Evolutionary conservation across 2,113 vertebrate genomes (phyloP).

Genomic region (Felis catus): F.catus_Fca126_mat1.0 CM031413.1:132066501-132067000

Average conservation of each 20-base stretch:
- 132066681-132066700: background rate
- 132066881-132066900: background rate
- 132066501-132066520: background rate
- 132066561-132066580: background rate
- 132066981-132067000: background rate
- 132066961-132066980: background rate
- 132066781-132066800: background rate
- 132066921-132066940: background rate
- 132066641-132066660: background rate
- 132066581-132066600: background rate
- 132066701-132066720: background rate
- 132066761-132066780: constrained; percentile 38
- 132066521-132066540: background rate
- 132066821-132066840: background rate
- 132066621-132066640: background rate
- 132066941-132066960: background rate
- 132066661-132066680: background rate
- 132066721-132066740: background rate
- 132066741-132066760: background rate
- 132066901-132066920: background rate
- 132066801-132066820: background rate
- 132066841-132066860: background rate
- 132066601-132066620: background rate
- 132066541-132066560: background rate
- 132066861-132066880: background rate